A percentile compares a stretch with the other conserved stretches of the same genome.
Conservation (phyloP, 1,140 invertebrate species). For the Bombus sylvicola region DNA sequence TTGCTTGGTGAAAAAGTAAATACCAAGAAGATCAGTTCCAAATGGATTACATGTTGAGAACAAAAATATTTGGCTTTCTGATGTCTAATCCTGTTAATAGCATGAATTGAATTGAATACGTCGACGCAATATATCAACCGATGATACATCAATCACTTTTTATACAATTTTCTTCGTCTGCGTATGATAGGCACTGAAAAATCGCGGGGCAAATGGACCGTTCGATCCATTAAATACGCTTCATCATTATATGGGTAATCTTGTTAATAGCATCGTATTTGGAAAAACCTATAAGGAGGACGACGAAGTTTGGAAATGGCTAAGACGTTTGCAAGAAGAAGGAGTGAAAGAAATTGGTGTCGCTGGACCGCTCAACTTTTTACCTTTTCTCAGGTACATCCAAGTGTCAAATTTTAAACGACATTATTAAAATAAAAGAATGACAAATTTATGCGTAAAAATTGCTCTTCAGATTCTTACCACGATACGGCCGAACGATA, state of each 20-base stretch:
- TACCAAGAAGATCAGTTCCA: too few species aligned
- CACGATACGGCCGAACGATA: constrained; percentile 84
- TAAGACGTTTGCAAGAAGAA: constrained; percentile 89
- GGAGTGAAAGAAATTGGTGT: constrained; percentile 91
- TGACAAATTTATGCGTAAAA: not conserved
- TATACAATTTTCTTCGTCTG: not conserved
- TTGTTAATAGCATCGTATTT: constrained; percentile 90
- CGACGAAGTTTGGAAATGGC: constrained; percentile 89
- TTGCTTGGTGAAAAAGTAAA: too few species aligned
- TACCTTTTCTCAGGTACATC: constrained; percentile 89
- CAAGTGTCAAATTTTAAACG: not conserved
- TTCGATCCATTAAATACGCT: constrained; percentile 83
- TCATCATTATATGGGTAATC: constrained; percentile 89
- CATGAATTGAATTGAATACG: too few species aligned
- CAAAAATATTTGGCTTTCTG: too few species aligned
- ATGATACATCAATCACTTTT: not conserved
- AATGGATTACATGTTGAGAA: too few species aligned
- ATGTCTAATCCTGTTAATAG: too few species aligned
- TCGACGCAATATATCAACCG: too few species aligned
- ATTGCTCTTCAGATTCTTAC: constrained; percentile 76
- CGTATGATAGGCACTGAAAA: constrained; percentile 71
- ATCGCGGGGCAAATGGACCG: constrained; percentile 60
- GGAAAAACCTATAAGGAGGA: constrained; percentile 87
- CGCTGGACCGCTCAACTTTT: constrained; percentile 91
- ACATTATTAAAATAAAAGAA: not conserved